A percentile compares a stretch with the other conserved stretches of the same genome.
These are phyloP conservation scores for Eueides isabella DNA, from an alignment of 1,140 invertebrate genomes.

Conservation along the genomic window DNA sequence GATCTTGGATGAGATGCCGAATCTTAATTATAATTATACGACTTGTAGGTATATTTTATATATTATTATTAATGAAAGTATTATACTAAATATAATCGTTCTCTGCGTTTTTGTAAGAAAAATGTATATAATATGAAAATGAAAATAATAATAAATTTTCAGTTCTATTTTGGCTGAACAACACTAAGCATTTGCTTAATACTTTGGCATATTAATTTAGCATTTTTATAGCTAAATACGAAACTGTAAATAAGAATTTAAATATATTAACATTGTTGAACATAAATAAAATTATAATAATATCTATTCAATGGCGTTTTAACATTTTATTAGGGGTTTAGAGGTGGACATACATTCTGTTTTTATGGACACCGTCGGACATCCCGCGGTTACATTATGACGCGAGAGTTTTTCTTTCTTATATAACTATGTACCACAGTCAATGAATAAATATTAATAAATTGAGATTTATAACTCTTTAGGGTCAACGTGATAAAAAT, in stretches of 20 bases:
- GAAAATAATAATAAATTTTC: too few species aligned
- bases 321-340: constrained; percentile 43
- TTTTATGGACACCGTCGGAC: constrained; percentile 42
- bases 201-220: background rate
- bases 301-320: constrained; percentile 44
- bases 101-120: too few species aligned
- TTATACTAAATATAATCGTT: background rate
- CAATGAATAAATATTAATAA: constrained; percentile 51
- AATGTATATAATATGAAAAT: too few species aligned
- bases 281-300: constrained; percentile 41
- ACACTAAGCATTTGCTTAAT: background rate
- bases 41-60: background rate
- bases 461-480: constrained; percentile 53
- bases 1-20: constrained; percentile 32
- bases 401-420: constrained; percentile 23
- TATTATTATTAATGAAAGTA: background rate
- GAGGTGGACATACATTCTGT: constrained; percentile 26
- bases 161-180: background rate
- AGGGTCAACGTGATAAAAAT: constrained; percentile 33
- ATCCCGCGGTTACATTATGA: constrained; percentile 49
- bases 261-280: constrained; percentile 27
- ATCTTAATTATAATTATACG: constrained; percentile 10
- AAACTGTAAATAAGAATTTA: background rate
- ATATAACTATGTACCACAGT: constrained; percentile 18
- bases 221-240: background rate